Evolutionary conservation across 2,888 invertebrate genomes (phyloP), one percentile per base, ranked within the genome.

Genomic region (Blomia tropicalis): DNA sequence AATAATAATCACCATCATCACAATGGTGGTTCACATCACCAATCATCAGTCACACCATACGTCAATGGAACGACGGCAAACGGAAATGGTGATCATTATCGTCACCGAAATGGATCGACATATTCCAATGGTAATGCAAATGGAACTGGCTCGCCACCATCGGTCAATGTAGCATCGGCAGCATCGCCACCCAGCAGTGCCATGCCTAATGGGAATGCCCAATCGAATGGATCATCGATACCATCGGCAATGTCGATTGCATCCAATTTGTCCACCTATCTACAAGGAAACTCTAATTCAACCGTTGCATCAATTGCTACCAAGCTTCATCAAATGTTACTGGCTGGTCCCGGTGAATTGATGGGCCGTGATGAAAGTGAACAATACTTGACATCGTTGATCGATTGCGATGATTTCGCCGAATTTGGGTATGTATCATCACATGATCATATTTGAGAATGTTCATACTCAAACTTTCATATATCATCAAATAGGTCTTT

Each of bases 351-450:
- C 59, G 79, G 74, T 63, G 89, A 88, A 76, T 80, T 82, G 60
- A 69, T 68, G 72, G 83, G 87, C 67, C 80, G 86, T 70, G 89
- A 90, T 70, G 82, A 87, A 71, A 54, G 53, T 27, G 61, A 61
- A 19, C 61, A 54, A 27, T 29, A 90, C 87, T 89, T 91, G 72
- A 83, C 86, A 74, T 85, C 88, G 67, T 80, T 93, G 68, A 88
- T 92, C 75, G 91, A 92, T 77, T 92, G 92, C 78, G 93, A 93
- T 77, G 89, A 90, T 72, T 89, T 93, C 80, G 90, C 91, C 77
- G 88, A 90, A 72, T 61, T 61, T 25, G 60, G 60, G 60, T 60
- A 27, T 54, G 47, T 51, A 23, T n/a, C n/a, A n/a, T 19, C 14
- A 3, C 14, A 41, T 41, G 19, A 5, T 41, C 3, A 41, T n/a